phyloP scores from a whole-genome alignment of 2,113 vertebrate species.

The Myanophis thanlyinensis region DNA sequence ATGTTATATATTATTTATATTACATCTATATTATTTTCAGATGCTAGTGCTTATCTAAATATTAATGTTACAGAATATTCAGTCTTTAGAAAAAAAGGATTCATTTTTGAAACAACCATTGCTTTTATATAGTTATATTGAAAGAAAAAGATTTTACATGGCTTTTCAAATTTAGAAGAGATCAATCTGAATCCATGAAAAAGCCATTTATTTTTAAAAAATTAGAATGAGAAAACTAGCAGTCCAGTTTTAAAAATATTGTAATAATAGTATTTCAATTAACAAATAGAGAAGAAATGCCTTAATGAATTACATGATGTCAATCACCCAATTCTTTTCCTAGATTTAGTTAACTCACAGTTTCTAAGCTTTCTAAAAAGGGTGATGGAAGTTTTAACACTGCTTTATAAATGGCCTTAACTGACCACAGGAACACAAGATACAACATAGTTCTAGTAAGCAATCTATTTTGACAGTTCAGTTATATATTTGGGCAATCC shows the following conservation, averaged over 20 bases:
- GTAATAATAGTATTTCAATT: not conserved
- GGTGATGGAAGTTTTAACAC: not conserved
- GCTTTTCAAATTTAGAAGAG: not conserved
- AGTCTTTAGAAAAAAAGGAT: slow-evolving; percentile 37
- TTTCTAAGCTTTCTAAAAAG: not conserved
- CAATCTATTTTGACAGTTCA: not conserved
- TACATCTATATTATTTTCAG: slow-evolving; percentile 45
- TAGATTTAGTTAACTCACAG: not conserved
- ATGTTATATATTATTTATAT: slow-evolving; percentile 18
- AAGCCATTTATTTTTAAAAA: not conserved
- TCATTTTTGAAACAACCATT: slow-evolving; percentile 38
- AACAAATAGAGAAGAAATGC: not conserved
- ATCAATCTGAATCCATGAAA: not conserved
- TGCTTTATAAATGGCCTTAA: not conserved
- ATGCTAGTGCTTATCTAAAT: slow-evolving; percentile 53
- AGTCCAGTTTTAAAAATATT: not conserved
- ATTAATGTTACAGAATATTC: slow-evolving; percentile 44
- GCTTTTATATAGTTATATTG: not conserved
- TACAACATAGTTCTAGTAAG: not conserved
- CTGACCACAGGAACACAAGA: not conserved
- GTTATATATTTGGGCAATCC: not conserved
- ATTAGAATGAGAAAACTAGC: not conserved
- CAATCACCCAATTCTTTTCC: not conserved
- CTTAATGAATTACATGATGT: not conserved
- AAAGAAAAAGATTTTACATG: not conserved